Percentiles rank a stretch among this genome's conserved stretches.
phyloP scores from a whole-genome alignment of 2,888 invertebrate genomes.

The Metellina segmentata region DNA sequence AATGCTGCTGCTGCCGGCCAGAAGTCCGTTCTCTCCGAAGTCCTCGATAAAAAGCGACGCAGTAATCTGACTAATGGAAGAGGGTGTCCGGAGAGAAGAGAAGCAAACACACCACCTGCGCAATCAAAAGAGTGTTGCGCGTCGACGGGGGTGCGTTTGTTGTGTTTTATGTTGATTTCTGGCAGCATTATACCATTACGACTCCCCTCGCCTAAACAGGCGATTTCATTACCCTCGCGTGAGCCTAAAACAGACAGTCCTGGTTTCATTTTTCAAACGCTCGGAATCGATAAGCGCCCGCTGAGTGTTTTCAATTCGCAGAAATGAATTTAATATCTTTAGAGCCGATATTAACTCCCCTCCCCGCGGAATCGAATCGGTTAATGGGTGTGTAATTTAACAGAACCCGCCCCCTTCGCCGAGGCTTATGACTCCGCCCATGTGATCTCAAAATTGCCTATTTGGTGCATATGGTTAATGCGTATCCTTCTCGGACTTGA shows the following conservation, averaged over 20 bases:
- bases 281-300: not conserved
- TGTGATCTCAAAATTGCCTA: not conserved
- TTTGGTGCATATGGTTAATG: too few species aligned
- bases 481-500: too few species aligned
- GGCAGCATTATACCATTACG: not conserved
- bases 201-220: not conserved
- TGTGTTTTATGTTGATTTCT: too few species aligned
- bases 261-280: not conserved
- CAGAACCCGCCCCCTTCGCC: not conserved
- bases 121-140: slow-evolving; percentile 6
- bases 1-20: not conserved
- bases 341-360: not conserved
- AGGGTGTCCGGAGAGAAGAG: slow-evolving; percentile 5
- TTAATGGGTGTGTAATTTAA: not conserved
- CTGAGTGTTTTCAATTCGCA: not conserved
- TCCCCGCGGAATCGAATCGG: not conserved
- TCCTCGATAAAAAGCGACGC: slow-evolving; percentile 30
- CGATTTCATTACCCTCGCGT: not conserved
- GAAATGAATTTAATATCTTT: not conserved
- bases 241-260: not conserved
- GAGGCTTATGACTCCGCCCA: not conserved
- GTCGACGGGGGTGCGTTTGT: too few species aligned
- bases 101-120: slow-evolving; percentile 41
- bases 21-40: not conserved
- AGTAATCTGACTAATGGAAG: slow-evolving; percentile 53